Evolutionary conservation across 2,797 vertebrate species (phyloP).

Genomic region (Peromyscus nudipes): DNA sequence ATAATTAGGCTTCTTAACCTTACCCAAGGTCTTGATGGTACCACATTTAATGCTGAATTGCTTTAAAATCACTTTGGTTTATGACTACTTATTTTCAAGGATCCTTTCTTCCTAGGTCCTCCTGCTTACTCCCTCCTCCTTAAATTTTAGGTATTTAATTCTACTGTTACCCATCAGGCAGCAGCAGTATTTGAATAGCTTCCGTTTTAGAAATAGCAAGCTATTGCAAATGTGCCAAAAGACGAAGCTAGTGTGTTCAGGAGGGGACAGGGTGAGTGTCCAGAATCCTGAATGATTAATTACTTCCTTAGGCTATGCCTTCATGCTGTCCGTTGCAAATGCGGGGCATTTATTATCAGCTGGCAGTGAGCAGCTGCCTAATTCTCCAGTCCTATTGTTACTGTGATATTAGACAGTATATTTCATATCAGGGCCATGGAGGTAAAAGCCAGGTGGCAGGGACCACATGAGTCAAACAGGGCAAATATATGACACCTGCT

Average conservation of each 20-base stretch:
- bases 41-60: not conserved
- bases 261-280: not conserved
- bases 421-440: not conserved
- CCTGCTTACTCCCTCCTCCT: not conserved
- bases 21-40: not conserved
- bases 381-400: not conserved
- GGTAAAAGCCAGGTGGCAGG: not conserved
- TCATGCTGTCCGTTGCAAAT: not conserved
- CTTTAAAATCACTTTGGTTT: constrained; percentile 39
- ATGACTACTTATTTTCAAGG: constrained; percentile 18
- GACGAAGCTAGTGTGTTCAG: not conserved
- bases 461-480: no score
- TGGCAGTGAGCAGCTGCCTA: not conserved
- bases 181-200: not conserved
- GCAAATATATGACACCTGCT: not conserved
- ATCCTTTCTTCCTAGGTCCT: not conserved
- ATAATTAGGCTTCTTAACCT: not conserved
- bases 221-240: not conserved
- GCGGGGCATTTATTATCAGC: not conserved
- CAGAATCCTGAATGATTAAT: constrained; percentile 27
- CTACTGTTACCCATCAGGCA: not conserved
- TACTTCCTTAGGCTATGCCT: not conserved
- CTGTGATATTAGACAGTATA: not conserved
- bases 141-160: not conserved
- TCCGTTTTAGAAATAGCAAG: not conserved